Evolutionary conservation across 2,113 vertebrate genomes (phyloP).

Genomic region (Ictidomys tridecemlineatus): DNA sequence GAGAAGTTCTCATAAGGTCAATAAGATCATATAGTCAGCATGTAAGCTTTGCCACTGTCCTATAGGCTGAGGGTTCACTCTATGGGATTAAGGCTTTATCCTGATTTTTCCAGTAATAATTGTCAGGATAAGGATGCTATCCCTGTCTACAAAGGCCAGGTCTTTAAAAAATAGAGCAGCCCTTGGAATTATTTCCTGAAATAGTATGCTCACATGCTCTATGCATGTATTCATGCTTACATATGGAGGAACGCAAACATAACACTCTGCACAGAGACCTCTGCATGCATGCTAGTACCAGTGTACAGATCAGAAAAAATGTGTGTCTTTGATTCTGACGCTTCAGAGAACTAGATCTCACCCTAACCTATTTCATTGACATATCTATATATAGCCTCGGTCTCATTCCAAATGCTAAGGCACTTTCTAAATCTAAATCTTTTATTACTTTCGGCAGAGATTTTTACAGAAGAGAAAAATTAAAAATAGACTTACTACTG

Average conservation of each 20-base stretch:
- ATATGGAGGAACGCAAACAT: not conserved
- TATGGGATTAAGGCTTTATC: not conserved
- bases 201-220: not conserved
- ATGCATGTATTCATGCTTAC: fast-evolving
- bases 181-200: not conserved
- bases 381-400: constrained; percentile 75
- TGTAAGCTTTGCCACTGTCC: not conserved
- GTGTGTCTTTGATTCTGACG: not conserved
- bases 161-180: not conserved
- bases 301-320: not conserved
- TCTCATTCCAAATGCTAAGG: constrained; percentile 78
- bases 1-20: not conserved
- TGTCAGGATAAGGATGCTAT: not conserved
- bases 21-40: not conserved
- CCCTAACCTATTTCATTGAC: constrained; percentile 67
- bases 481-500: constrained; percentile 79
- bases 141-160: not conserved
- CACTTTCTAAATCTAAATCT: constrained; percentile 84
- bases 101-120: not conserved
- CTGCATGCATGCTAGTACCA: not conserved
- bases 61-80: not conserved
- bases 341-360: constrained; percentile 43
- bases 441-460: constrained; percentile 81
- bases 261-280: not conserved
- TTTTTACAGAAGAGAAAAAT: constrained; percentile 65